Conservation (phyloP, 2,113 vertebrate genomes). For the Entelurus aequoreus region DNA sequence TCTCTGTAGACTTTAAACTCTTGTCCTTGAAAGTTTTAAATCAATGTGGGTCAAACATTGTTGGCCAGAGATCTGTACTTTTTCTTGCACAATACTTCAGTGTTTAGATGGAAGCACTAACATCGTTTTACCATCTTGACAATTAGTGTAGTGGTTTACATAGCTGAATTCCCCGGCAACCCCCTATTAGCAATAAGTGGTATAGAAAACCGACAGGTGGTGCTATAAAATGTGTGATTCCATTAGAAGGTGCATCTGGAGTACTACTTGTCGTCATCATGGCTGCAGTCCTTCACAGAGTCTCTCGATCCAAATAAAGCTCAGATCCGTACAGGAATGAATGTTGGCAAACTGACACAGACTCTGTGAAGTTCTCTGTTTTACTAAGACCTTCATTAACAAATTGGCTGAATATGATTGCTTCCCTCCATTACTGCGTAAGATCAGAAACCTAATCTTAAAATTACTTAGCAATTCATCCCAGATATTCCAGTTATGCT, state of each 20-base stretch:
- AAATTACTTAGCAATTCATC: slow-evolving; percentile 64
- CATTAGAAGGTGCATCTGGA: too few relatives aligned
- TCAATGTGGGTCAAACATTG: slow-evolving; percentile 48
- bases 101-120: slow-evolving; percentile 7
- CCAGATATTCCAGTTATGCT: slow-evolving; percentile 64
- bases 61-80: slow-evolving; percentile 43
- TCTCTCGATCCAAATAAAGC: slow-evolving; percentile 5
- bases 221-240: too few relatives aligned
- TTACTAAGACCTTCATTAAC: slow-evolving; percentile 48
- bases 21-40: slow-evolving; percentile 42
- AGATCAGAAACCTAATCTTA: slow-evolving; percentile 65
- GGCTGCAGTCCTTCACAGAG: neutral
- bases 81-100: slow-evolving; percentile 28
- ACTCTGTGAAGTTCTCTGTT: slow-evolving; percentile 31
- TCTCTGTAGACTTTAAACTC: slow-evolving; percentile 23
- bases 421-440: slow-evolving; percentile 50
- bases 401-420: slow-evolving; percentile 49
- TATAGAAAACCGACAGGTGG: too few relatives aligned
- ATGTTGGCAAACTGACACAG: slow-evolving; percentile 12
- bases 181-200: too few relatives aligned
- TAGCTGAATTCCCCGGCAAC: too few relatives aligned
- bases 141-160: too few relatives aligned
- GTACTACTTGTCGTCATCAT: too few relatives aligned
- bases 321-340: slow-evolving; percentile 3
- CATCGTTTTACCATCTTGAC: too few relatives aligned